Evolutionary conservation across 2,797 vertebrate species (phyloP).

Genomic region (Ctenopoma multispine): DNA sequence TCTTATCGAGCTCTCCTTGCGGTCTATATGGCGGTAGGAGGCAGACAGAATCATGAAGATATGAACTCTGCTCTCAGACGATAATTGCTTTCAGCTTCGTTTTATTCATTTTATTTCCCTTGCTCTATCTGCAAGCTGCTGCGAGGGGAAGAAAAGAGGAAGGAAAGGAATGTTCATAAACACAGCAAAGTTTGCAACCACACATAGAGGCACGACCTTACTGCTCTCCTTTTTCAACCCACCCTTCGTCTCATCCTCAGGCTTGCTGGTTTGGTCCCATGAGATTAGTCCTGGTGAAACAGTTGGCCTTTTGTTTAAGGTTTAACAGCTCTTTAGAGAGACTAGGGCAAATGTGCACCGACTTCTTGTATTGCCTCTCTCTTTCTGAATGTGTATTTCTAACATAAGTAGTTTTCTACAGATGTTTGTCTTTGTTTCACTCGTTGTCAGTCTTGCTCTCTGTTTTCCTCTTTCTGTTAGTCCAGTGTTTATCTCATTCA

Average conservation of each 20-base stretch:
- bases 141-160: slow-evolving; percentile 29
- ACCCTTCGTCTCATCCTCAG: slow-evolving; percentile 25
- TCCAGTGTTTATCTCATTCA: slow-evolving; percentile 27
- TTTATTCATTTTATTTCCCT: slow-evolving; percentile 57
- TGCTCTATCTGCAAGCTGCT: slow-evolving; percentile 54
- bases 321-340: slow-evolving; percentile 72
- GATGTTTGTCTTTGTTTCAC: slow-evolving; percentile 23
- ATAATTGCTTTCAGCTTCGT: slow-evolving; percentile 80
- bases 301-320: slow-evolving; percentile 68
- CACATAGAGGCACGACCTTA: slow-evolving; percentile 50
- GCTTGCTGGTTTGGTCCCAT: slow-evolving; percentile 38
- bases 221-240: slow-evolving; percentile 27
- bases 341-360: slow-evolving; percentile 40
- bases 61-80: slow-evolving; percentile 60
- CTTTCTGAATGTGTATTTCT: slow-evolving; percentile 16
- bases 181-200: slow-evolving; percentile 52
- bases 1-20: slow-evolving; percentile 64
- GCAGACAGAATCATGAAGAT: slow-evolving; percentile 60
- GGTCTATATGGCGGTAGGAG: slow-evolving; percentile 62
- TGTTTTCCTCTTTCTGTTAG: slow-evolving; percentile 4
- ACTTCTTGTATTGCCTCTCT: slow-evolving; percentile 1
- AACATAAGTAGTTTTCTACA: slow-evolving; percentile 6
- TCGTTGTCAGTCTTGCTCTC: neutral
- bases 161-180: slow-evolving; percentile 35
- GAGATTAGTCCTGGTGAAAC: slow-evolving; percentile 56